Base-by-base conservation (phyloP, 92 coral and sea anemone species). In the Heteractis magnifica region DNA sequence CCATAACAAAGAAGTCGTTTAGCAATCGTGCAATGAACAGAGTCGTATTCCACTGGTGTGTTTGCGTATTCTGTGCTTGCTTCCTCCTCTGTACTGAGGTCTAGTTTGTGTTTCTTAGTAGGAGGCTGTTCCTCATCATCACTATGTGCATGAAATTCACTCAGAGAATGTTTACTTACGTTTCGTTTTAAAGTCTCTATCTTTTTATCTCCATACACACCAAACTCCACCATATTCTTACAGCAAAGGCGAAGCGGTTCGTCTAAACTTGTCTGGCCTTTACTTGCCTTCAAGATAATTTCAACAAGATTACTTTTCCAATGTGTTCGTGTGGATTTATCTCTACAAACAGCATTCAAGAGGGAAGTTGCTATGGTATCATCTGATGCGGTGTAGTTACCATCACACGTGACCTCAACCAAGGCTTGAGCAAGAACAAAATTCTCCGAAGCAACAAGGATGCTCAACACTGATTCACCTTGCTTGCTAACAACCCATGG, bases 401-500 rank as follows among this genome's bases (percentile, higher is more conserved):
- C 26, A 26, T 34, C 44, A 34, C 44, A 34, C 44, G 44, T 34
- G 44, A n/a, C 15, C 16, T 58, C 16, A 58, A 58, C 64, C 16
- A 58, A 58, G 16, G 15, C 15, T 1, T n/a, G 1, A 12, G 64
- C 13, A 58, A 58, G n/a, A 58, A 34, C 44, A 34, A 34, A 34
- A 34, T 34, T 34, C 2, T 34, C 44, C 44, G 44, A 34, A 34
- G 44, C 44, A 34, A 34, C 16, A 10, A 58, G 64, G 16, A 3
- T 12, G 16, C 64, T 58, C 15, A 58, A 58, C 13, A 58, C 64
- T 12, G 64, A 78, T 20, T 78, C 85, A 34, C 88, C 88, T 6
- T 79, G 70, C 4, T 71, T 71, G 50, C 79, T 72, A 23, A 62
- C 20, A 12, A 55, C 48, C 85, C 78, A 85, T 4, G 65, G 79